These are phyloP conservation scores for Acrocephalus kingi DNA, from an alignment of 2,113 vertebrate species.

Conservation along the genomic window DNA sequence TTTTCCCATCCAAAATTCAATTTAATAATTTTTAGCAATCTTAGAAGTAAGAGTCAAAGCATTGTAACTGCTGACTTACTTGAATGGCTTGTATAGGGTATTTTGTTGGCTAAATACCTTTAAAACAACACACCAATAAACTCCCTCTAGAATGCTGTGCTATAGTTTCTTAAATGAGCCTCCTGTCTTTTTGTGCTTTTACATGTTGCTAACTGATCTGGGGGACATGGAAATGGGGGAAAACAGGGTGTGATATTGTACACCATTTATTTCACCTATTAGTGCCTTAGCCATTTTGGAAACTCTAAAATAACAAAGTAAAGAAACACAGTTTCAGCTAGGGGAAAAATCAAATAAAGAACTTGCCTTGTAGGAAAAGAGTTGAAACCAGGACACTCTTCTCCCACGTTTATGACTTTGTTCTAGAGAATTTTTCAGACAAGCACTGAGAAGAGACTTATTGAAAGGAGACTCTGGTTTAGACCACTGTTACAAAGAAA, in stretches of 20 bases:
- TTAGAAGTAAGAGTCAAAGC: not conserved
- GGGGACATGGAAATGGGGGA: not conserved
- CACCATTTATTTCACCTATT: not conserved
- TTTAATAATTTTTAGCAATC: not conserved
- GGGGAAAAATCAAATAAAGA: not conserved
- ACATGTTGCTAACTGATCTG: not conserved
- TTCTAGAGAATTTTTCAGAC: not conserved
- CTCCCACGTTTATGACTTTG: not conserved
- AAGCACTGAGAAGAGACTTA: not conserved
- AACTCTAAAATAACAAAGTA: not conserved
- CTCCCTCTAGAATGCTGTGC: not conserved
- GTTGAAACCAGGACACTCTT: not conserved
- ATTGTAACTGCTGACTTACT: not conserved
- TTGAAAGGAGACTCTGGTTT: not conserved
- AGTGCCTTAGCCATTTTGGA: not conserved
- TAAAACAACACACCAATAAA: not conserved
- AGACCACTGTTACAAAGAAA: not conserved
- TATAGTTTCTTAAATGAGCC: not conserved
- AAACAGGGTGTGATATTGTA: not conserved
- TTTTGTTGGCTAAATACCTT: not conserved
- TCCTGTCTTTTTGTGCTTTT: not conserved
- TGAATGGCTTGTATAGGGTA: not conserved
- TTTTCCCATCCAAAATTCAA: not conserved
- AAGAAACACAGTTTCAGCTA: not conserved
- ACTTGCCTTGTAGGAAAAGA: not conserved